Conservation (phyloP, 1,140 invertebrate species). For the Zaprionus taronus region DNA sequence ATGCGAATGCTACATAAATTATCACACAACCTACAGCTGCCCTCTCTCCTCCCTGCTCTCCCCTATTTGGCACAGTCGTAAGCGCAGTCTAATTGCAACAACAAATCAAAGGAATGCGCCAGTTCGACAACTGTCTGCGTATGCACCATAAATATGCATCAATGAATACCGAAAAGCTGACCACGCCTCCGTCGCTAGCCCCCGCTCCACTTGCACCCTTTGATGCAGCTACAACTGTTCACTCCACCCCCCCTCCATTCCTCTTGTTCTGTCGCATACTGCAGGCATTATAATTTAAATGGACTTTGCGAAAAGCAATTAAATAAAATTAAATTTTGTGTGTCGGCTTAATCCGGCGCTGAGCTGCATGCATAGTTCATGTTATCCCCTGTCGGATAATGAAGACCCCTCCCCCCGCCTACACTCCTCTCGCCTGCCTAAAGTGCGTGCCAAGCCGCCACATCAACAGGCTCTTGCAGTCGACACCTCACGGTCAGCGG, state of each 20-base stretch:
- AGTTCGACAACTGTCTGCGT: constrained; percentile 73
- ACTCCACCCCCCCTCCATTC: background rate
- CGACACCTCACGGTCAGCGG: constrained; percentile 52
- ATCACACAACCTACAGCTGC: background rate
- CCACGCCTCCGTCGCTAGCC: background rate
- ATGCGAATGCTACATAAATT: constrained; percentile 50
- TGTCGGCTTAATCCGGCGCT: constrained; percentile 66
- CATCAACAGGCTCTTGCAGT: constrained; percentile 58
- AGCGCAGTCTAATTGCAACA: constrained; percentile 67
- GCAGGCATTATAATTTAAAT: constrained; percentile 80
- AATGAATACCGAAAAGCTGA: constrained; percentile 24
- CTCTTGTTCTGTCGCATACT: constrained; percentile 24
- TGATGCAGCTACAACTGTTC: background rate
- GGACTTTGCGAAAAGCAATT: constrained; percentile 81
- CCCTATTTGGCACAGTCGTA: background rate
- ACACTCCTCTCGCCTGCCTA: background rate
- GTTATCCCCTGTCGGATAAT: constrained; percentile 63
- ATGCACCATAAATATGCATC: constrained; percentile 77
- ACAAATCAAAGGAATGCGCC: constrained; percentile 75
- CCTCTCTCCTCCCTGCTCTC: no score
- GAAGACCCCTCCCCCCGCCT: background rate
- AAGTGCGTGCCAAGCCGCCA: constrained; percentile 52
- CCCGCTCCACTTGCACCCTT: background rate
- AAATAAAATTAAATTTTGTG: constrained; percentile 79
- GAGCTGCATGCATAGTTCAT: constrained; percentile 78